Evolutionary conservation across 2,888 invertebrate species (phyloP).

Genomic region (Ormyrus labotus): DNA sequence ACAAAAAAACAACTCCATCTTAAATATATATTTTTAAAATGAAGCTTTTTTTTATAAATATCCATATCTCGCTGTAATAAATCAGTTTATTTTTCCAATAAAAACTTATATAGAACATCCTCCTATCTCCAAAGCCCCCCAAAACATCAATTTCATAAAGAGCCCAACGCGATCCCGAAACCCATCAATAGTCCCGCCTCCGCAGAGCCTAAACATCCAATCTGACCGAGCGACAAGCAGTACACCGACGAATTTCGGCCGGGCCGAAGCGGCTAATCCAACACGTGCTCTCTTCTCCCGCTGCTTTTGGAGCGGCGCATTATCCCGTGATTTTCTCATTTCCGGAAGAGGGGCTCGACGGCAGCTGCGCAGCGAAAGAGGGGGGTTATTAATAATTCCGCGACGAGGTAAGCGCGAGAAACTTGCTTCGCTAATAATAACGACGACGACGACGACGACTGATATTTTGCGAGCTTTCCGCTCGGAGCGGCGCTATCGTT

Average conservation of each 20-base stretch:
- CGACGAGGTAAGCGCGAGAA: constrained; percentile 32
- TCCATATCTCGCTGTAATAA: no score
- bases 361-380: constrained; percentile 11
- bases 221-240: constrained; percentile 3
- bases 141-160: no score
- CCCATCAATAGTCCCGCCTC: background rate
- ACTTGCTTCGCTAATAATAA: constrained; percentile 35
- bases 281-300: no score
- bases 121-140: no score
- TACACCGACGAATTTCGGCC: background rate
- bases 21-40: no score
- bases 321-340: constrained; percentile 21
- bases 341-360: constrained; percentile 16
- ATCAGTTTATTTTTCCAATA: no score
- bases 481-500: background rate
- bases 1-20: no score
- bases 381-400: constrained; percentile 47
- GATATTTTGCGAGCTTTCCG: constrained; percentile 14
- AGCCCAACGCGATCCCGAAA: no score
- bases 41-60: no score
- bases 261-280: background rate
- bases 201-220: background rate
- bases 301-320: background rate
- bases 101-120: no score
- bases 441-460: background rate